Evolutionary conservation across 2,888 invertebrate species (phyloP).

Genomic region (Brachyopa scutellaris): DNA sequence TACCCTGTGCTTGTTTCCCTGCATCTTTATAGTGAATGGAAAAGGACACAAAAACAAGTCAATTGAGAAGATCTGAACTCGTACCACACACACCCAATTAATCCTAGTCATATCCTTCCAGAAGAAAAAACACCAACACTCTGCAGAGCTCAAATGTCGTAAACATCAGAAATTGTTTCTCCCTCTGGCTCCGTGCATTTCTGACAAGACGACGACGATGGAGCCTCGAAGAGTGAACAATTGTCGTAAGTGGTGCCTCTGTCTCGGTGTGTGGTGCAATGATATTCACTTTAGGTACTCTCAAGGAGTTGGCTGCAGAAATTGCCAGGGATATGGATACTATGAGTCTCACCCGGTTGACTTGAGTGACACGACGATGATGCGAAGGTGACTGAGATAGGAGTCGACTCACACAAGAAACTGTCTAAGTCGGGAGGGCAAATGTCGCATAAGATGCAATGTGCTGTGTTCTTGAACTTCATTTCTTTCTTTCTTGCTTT

Average conservation of each 20-base stretch:
- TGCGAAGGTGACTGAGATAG: constrained; percentile 33
- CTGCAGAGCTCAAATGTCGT: constrained; percentile 25
- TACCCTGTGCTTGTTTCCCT: neutral
- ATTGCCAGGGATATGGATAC: constrained; percentile 47
- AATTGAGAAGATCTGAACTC: constrained; percentile 4
- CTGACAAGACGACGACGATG: neutral
- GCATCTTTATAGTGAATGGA: neutral
- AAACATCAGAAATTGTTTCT: neutral
- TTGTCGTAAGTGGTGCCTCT: constrained; percentile 62
- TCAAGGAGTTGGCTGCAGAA: constrained; percentile 16
- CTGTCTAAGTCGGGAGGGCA: constrained; percentile 7
- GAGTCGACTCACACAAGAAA: constrained; percentile 1
- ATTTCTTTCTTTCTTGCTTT: neutral
- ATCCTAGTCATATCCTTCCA: neutral
- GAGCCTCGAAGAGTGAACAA: constrained; percentile 25
- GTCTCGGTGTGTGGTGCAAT: constrained; percentile 33
- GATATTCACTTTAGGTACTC: constrained; percentile 30
- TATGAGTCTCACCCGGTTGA: constrained; percentile 20
- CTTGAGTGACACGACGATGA: constrained; percentile 57
- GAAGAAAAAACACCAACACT: neutral
- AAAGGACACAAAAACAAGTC: constrained; percentile 7
- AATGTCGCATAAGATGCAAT: constrained; percentile 18
- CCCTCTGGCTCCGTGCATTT: neutral
- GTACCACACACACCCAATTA: constrained; percentile 5
- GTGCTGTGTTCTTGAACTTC: constrained; percentile 52